phyloP scores from a whole-genome alignment of 2,888 invertebrate genomes.

The Panzeria rudis region DNA sequence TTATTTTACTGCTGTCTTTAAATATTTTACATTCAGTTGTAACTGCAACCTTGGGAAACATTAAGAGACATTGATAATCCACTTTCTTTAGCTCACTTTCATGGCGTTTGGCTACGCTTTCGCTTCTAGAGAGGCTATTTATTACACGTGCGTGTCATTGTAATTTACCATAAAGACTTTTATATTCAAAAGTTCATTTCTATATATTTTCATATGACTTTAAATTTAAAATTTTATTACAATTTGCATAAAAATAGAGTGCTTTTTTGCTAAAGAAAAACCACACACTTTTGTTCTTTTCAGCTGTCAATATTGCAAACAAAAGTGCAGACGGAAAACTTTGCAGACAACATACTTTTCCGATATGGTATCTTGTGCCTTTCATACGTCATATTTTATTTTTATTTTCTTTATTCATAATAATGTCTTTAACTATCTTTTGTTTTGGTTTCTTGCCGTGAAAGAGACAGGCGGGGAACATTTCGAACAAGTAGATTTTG shows the following conservation, averaged over 20 bases:
- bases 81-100: background rate
- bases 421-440: constrained; percentile 37
- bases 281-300: background rate
- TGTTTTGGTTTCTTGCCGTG: background rate
- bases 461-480: background rate
- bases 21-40: constrained; percentile 3
- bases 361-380: constrained; percentile 25
- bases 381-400: constrained; percentile 23
- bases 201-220: background rate
- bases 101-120: background rate
- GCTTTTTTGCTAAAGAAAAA: background rate
- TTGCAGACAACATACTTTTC: constrained; percentile 51
- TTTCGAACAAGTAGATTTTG: background rate
- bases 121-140: background rate
- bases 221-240: background rate
- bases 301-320: constrained; percentile 42
- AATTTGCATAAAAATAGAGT: constrained; percentile 50
- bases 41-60: constrained; percentile 52
- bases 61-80: constrained; percentile 22
- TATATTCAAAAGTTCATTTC: background rate
- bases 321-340: constrained; percentile 58
- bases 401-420: background rate
- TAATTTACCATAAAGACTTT: background rate
- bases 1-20: constrained; percentile 15
- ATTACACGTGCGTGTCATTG: constrained; percentile 24